Percentiles rank a stretch among this genome's conserved stretches.
phyloP scores from a whole-genome alignment of 92 coral and sea anemone species.

The Palythoa grandiflora region DNA sequence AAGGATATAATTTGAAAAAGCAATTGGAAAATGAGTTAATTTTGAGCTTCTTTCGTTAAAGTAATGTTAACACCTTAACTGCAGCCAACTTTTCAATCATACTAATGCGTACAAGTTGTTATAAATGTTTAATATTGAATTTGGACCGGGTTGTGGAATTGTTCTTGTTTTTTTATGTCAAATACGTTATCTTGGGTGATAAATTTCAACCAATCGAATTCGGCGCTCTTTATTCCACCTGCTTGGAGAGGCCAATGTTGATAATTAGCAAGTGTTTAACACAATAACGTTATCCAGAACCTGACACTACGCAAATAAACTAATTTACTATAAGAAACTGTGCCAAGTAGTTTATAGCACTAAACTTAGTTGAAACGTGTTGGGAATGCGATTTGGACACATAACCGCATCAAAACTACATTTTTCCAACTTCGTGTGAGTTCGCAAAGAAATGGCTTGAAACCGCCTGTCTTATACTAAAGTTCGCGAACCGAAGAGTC shows the following conservation, averaged over 20 bases:
- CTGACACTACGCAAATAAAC: slow-evolving; percentile 7
- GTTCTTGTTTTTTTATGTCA: slow-evolving; percentile 28
- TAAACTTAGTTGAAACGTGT: neutral
- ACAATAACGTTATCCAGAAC: slow-evolving; percentile 36
- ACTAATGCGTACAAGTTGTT: neutral
- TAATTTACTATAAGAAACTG: neutral
- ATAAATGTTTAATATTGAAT: neutral
- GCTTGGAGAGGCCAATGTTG: neutral
- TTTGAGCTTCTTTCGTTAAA: neutral
- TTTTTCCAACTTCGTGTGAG: neutral
- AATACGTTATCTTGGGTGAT: slow-evolving; percentile 48
- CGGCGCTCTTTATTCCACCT: slow-evolving; percentile 10
- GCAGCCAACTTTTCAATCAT: neutral
- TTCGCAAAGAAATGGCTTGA: neutral
- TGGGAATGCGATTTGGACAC: neutral
- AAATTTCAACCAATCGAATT: neutral
- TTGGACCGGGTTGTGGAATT: slow-evolving; percentile 21
- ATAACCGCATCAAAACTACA: neutral
- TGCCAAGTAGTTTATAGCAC: neutral
- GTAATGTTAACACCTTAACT: neutral
- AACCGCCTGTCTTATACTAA: neutral
- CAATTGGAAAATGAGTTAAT: neutral
- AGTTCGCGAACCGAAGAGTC: neutral
- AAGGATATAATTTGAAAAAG: neutral
- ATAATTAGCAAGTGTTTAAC: neutral